Evolutionary conservation across 2,113 vertebrate genomes (phyloP).

Genomic region (Paramisgurnus dabryanus): DNA sequence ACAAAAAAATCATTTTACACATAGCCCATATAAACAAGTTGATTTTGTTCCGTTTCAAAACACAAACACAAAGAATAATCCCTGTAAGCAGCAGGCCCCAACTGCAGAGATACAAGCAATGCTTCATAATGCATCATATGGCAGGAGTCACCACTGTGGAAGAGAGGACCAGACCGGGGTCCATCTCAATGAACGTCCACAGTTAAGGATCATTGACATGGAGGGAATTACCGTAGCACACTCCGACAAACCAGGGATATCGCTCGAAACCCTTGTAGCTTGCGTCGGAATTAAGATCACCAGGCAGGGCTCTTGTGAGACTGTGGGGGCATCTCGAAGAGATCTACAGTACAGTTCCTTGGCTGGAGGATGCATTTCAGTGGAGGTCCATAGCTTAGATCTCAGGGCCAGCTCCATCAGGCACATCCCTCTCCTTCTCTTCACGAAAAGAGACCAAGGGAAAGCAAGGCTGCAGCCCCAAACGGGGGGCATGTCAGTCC

Average conservation of each 20-base stretch:
- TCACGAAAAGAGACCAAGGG: conserved; percentile 53
- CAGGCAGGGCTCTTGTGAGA: conserved; percentile 44
- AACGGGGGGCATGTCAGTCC: conserved; percentile 44
- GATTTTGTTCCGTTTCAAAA: conserved; percentile 70
- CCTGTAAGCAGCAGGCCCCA: conserved; percentile 70
- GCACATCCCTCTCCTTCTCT: conserved; percentile 50
- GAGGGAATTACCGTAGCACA: conserved; percentile 34
- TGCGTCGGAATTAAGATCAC: conserved; percentile 51
- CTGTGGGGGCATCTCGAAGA: conserved; percentile 55
- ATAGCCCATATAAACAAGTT: conserved; percentile 61
- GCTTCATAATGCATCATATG: conserved; percentile 61
- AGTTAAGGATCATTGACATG: conserved; percentile 28
- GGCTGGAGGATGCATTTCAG: conserved; percentile 27
- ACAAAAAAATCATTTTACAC: conserved; percentile 57
- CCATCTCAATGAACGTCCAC: conserved; percentile 49
- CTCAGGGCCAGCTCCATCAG: conserved; percentile 71
- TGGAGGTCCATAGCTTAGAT: conserved; percentile 34
- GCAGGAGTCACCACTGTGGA: conserved; percentile 44
- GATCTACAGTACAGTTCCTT: conserved; percentile 52
- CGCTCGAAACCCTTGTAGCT: conserved; percentile 35
- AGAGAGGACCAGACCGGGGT: conserved; percentile 52
- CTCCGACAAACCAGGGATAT: conserved; percentile 16
- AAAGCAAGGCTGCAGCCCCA: conserved; percentile 51
- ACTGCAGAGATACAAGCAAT: conserved; percentile 69
- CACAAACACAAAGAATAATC: conserved; percentile 53